These are phyloP conservation scores for Babyrousa celebensis DNA, from an alignment of 2,797 vertebrate genomes.

Conservation along the genomic window DNA sequence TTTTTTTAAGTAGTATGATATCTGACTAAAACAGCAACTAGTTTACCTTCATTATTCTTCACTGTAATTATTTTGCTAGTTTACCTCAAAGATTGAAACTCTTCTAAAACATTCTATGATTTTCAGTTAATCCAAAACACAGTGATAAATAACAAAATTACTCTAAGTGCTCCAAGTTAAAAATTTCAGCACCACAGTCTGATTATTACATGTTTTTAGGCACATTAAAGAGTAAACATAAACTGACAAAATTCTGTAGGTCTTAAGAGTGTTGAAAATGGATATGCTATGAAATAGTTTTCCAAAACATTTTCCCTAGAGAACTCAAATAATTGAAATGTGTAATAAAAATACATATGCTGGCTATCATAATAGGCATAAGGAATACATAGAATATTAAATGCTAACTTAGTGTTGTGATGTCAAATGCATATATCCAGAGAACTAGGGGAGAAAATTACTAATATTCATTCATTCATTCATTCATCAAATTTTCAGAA, in stretches of 20 bases:
- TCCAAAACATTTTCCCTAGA: constrained; percentile 66
- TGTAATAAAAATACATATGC: constrained; percentile 63
- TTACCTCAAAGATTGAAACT: constrained; percentile 54
- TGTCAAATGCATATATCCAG: constrained; percentile 10
- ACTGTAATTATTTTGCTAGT: constrained; percentile 58
- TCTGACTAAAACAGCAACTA: background rate
- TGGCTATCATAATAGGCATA: background rate
- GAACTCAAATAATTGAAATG: constrained; percentile 63
- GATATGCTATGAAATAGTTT: constrained; percentile 57
- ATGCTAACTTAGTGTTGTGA: constrained; percentile 10
- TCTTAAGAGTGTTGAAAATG: constrained; percentile 56
- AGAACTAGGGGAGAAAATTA: constrained; percentile 37
- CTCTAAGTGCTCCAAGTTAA: constrained; percentile 43
- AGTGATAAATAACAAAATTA: constrained; percentile 67
- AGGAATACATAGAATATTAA: constrained; percentile 16
- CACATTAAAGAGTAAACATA: constrained; percentile 56
- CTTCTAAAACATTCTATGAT: constrained; percentile 59
- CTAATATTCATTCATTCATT: background rate
- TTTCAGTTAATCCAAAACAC: constrained; percentile 55
- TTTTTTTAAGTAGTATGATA: background rate
- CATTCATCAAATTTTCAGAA: constrained; percentile 57
- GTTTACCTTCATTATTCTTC: constrained; percentile 26
- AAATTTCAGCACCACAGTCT: constrained; percentile 21
- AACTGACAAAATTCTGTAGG: constrained; percentile 70
- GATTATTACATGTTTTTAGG: constrained; percentile 19